phyloP scores from a whole-genome alignment of 2,888 invertebrate species.

The Anagyrus pseudococci region DNA sequence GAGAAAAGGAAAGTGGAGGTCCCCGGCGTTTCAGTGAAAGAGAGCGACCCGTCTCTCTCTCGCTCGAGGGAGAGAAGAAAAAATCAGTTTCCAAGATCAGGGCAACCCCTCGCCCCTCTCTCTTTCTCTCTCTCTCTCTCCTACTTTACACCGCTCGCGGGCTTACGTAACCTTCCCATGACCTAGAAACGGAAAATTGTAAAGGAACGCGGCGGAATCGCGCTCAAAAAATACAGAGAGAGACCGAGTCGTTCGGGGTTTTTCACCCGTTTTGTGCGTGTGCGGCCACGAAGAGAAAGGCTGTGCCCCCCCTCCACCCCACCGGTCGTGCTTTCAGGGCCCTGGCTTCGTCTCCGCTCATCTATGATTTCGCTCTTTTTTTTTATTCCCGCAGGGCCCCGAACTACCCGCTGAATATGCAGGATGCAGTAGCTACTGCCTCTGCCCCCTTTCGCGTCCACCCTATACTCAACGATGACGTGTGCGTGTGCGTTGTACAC shows the following conservation, averaged over 20 bases:
- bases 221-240: slow-evolving; percentile 50
- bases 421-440: slow-evolving; percentile 48
- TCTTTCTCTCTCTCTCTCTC: slow-evolving; percentile 1
- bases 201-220: slow-evolving; percentile 52
- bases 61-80: slow-evolving; percentile 40
- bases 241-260: not conserved
- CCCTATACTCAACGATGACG: not conserved
- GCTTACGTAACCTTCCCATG: slow-evolving; percentile 56
- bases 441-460: slow-evolving; percentile 30
- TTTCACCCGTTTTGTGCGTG: slow-evolving; percentile 35
- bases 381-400: slow-evolving; percentile 17
- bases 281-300: no score
- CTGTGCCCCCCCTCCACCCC: not conserved
- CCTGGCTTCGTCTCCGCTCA: slow-evolving; percentile 12
- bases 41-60: no score
- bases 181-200: slow-evolving; percentile 57
- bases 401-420: slow-evolving; percentile 55
- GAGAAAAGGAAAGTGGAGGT: slow-evolving; percentile 36
- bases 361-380: slow-evolving; percentile 11
- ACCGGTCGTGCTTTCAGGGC: slow-evolving; percentile 5
- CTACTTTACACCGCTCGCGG: no score
- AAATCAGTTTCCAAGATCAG: slow-evolving; percentile 57
- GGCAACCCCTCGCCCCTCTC: slow-evolving; percentile 42
- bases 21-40: slow-evolving; percentile 19
- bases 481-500: slow-evolving; percentile 23